Base-by-base conservation (phyloP, 2,888 invertebrate genomes). In the Mimas tiliae region DNA sequence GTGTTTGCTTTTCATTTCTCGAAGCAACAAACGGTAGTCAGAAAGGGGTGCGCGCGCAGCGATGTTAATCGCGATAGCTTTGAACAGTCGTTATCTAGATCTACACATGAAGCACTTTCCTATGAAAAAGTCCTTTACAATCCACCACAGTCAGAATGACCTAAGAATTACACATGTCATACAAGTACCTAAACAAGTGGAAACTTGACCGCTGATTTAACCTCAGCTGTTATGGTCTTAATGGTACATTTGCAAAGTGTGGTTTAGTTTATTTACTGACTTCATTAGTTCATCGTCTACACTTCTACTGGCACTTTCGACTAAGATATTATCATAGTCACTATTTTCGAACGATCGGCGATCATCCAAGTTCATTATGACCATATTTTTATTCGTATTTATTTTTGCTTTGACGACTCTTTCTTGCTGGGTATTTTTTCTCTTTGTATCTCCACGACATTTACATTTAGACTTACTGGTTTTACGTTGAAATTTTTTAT, bases 1-100 rank as follows among this genome's bases (percentile, higher is more conserved):
- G 82, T 93, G 93, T 93, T 93, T 92, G 83, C 90, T 84, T 93
- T 93, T 92, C 93, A 93, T 93, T 88, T 91, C 91, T 89, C 84
- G 82, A 76, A 87, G 89, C 89, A 86, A 90, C 90, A 89, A 87
- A 87, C 89, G 88, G 72, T 73, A 77, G 83, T 79, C 77, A 77
- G 84, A 77, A 77, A 79, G 69, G 79, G 76, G 74, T 87, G 89
- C 88, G 89, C 89, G 89, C 89, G 91, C 87, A 86, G 79, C 81
- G 92, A 93, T 93, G 87, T 74, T 84, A 84, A 76, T 82, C 79
- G 81, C 79, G 92, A 92, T 93, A 91, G 90, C 91, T 91, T 92
- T 93, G 91, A 89, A 77, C 77, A 73, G 77, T 71, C 77, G 72
- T 77, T 87, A 91, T 91, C 91, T 71, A 74, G 87, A 89, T 90